Evolutionary conservation across 2,888 invertebrate genomes (phyloP).

Genomic region (Amphiduros pacificus): DNA sequence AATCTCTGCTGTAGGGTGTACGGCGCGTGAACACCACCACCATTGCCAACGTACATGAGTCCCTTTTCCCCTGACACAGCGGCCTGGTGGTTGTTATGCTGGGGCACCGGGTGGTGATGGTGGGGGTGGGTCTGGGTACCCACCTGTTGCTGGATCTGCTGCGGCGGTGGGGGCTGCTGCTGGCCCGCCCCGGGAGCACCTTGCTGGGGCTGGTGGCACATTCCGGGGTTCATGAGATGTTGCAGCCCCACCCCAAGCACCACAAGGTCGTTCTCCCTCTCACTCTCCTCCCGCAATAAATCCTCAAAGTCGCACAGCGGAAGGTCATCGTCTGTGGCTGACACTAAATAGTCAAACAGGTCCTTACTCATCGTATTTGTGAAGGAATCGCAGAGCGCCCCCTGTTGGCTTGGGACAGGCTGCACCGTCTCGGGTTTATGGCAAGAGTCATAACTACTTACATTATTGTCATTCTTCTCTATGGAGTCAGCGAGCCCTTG

Average conservation of each 20-base stretch:
- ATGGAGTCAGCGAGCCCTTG: conserved; percentile 48
- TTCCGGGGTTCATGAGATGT: conserved; percentile 43
- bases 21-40: conserved; percentile 2
- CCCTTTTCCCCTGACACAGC: too few relatives aligned
- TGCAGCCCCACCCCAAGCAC: conserved; percentile 57
- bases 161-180: too few relatives aligned
- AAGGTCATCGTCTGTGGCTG: neutral
- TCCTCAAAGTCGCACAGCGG: conserved; percentile 13
- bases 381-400: too few relatives aligned
- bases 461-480: conserved; percentile 29
- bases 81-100: neutral
- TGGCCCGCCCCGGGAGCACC: neutral
- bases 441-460: neutral
- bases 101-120: neutral
- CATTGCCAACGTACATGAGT: neutral
- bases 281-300: conserved; percentile 7
- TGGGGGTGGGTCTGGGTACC: neutral
- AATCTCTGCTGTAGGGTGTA: neutral
- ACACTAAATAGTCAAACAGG: neutral
- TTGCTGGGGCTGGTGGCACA: neutral
- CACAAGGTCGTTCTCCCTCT: conserved; percentile 41
- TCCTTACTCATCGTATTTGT: neutral
- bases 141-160: neutral
- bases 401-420: neutral
- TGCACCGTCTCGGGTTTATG: neutral